Conservation (phyloP, 2,797 vertebrate genomes). For the Crenichthys baileyi region DNA sequence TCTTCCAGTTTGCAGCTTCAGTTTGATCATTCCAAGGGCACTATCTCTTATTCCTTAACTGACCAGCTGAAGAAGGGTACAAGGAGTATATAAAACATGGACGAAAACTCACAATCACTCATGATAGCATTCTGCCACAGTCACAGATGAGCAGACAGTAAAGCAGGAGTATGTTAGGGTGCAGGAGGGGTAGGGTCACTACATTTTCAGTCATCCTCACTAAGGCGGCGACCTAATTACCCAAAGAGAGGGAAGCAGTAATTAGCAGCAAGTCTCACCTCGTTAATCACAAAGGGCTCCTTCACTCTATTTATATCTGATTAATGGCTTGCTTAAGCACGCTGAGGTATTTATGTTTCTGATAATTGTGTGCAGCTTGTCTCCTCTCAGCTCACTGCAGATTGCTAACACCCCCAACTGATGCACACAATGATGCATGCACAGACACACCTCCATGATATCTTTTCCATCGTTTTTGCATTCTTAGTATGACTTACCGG, state of each 20-base stretch:
- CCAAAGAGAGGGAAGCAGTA: constrained; percentile 94
- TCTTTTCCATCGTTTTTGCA: constrained; percentile 61
- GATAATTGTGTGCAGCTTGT: constrained; percentile 94
- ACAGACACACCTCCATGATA: constrained; percentile 30
- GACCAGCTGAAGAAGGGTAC: neutral
- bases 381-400: constrained; percentile 75
- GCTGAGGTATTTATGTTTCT: constrained; percentile 92
- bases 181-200: constrained; percentile 81
- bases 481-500: constrained; percentile 55
- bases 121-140: neutral
- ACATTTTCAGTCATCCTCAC: constrained; percentile 91
- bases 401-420: constrained; percentile 67
- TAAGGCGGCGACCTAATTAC: constrained; percentile 96
- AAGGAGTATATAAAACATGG: neutral
- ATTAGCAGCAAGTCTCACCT: constrained; percentile 98
- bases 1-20: neutral
- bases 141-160: constrained; percentile 14
- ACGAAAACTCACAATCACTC: neutral
- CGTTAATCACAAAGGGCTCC: constrained; percentile 98
- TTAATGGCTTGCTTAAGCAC: constrained; percentile 94
- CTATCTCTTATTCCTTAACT: neutral
- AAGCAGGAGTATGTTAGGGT: constrained; percentile 34
- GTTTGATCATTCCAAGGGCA: neutral
- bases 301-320: constrained; percentile 98
- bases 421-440: constrained; percentile 15